Evolutionary conservation across 53 echinoderm and acorn worm genomes (phyloP).

Genomic region (Echinometra lucunter): DNA sequence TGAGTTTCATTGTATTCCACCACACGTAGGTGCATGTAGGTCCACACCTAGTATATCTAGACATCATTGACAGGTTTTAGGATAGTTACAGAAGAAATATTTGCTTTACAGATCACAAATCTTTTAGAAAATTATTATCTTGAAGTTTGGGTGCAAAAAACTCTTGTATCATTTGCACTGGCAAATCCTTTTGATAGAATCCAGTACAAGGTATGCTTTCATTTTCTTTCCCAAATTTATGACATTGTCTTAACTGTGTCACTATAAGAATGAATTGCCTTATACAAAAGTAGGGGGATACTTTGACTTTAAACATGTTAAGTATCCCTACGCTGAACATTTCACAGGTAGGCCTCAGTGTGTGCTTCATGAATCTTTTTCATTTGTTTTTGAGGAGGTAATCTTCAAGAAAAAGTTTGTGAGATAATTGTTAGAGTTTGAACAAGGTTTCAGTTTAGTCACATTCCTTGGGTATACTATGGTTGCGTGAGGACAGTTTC

Average conservation of each 20-base stretch:
- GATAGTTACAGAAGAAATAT: not conserved
- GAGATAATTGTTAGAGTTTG: not conserved
- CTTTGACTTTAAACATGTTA: too few relatives aligned
- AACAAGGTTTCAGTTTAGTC: not conserved
- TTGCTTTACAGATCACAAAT: not conserved
- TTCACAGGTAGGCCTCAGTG: not conserved
- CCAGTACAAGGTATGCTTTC: not conserved
- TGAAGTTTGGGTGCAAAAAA: not conserved
- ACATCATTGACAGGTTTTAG: not conserved
- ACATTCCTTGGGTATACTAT: not conserved
- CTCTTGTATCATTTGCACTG: not conserved
- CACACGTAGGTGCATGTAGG: not conserved
- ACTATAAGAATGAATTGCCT: not conserved
- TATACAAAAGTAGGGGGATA: too few relatives aligned
- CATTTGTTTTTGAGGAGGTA: not conserved
- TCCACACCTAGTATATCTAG: not conserved
- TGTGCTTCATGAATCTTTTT: not conserved
- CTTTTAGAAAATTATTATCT: not conserved
- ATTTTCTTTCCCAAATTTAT: not conserved
- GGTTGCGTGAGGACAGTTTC: not conserved
- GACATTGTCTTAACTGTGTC: not conserved
- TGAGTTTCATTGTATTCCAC: not conserved
- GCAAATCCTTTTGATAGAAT: not conserved
- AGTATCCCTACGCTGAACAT: not conserved
- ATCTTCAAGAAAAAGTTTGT: not conserved